Evolutionary conservation across 92 coral and sea anemone species (phyloP), one percentile per base, ranked within the genome.

Genomic region (Isaurus tuberculatus): DNA sequence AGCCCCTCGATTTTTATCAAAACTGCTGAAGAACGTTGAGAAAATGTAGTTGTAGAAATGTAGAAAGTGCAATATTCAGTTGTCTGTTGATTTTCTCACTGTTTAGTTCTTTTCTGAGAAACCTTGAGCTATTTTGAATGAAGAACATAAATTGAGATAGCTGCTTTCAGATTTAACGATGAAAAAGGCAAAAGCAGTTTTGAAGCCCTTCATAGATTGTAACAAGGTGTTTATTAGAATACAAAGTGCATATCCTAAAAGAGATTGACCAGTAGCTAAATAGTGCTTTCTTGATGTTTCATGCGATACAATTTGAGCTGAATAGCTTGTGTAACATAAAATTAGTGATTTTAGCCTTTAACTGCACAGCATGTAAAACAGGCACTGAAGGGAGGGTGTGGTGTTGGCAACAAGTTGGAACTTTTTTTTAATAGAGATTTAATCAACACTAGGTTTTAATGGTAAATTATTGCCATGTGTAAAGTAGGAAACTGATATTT

Each of bases 1-100:
- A 60, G 99, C 92, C 15, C 89, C 98, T 7, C 75, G 85, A 53
- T 96, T 96, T 85, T 86, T 96, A 37, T 65, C 85, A 31, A 85
- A 87, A 63, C 86, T 96, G 9, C 80, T 94, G 32, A 90, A 80
- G 79, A 83, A 91, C 81, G 81, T 80, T 1, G 79, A 89, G 73
- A 43, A 65, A 48, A 48, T 65, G 63, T 77, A 77, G 69, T 55
- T 26, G 63, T 3, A 19, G 8, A 55, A 55, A 40, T 40, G 5
- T 0, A 5, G 6, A 5, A 40, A 8, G 10, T 40, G 44, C 44
- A 40, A 13, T 40, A 8, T 8, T 5, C 9, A 5, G 44, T 8
- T 40, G 44, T 40, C 44, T 40, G 44, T 40, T 40, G 44, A 1
- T 40, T 40, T 40, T 3, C 8, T 55, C 8, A 17, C 25, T 46